These are phyloP conservation scores for Cyaniris semiargus DNA, from an alignment of 2,888 invertebrate species.

Conservation along the genomic window DNA sequence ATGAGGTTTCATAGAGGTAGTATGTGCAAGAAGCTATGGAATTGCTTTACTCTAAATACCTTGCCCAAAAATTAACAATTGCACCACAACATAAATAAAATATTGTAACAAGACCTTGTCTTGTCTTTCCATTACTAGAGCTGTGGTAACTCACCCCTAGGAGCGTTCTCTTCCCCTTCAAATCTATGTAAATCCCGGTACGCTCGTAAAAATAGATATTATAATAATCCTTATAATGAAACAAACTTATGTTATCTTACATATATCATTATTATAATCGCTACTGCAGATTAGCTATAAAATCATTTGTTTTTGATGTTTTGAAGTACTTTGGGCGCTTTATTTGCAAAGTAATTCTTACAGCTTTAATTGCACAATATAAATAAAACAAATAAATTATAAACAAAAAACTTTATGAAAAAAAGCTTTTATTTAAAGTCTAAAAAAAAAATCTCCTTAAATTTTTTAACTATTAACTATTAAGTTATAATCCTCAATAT, in stretches of 20 bases:
- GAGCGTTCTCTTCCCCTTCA: constrained; percentile 1
- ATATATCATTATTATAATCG: background rate
- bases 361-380: background rate
- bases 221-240: background rate
- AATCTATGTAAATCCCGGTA: constrained; percentile 5
- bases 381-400: too few species aligned
- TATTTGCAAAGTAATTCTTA: background rate
- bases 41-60: too few species aligned
- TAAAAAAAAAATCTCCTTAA: too few species aligned
- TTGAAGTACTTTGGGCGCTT: background rate
- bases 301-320: background rate
- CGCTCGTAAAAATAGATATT: constrained; percentile 10
- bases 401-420: too few species aligned
- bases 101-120: background rate
- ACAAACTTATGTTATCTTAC: background rate
- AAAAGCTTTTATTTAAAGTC: too few species aligned
- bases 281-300: background rate
- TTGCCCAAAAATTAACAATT: too few species aligned
- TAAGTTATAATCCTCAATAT: too few species aligned
- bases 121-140: background rate
- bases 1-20: too few species aligned
- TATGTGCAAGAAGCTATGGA: too few species aligned
- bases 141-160: background rate
- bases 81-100: too few species aligned
- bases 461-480: too few species aligned